phyloP scores from a whole-genome alignment of 1,140 invertebrate species.

The Sitobion miscanthi region DNA sequence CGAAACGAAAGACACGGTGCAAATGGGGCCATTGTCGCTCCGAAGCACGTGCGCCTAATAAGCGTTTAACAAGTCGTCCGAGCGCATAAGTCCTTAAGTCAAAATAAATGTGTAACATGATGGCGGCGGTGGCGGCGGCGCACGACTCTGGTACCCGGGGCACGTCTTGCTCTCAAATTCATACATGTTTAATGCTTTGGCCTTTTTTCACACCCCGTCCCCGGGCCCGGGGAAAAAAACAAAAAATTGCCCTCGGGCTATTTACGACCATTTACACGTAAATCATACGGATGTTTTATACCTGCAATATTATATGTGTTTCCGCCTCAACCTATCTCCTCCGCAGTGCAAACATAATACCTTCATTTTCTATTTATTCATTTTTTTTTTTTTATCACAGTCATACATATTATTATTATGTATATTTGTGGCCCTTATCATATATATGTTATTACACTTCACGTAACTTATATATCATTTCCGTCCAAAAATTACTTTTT shows the following conservation, averaged over 20 bases:
- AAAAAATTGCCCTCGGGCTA: slow-evolving; percentile 29
- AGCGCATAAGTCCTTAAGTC: slow-evolving; percentile 56
- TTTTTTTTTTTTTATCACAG: background rate
- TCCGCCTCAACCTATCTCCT: background rate
- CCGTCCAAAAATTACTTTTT: background rate
- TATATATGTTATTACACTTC: background rate
- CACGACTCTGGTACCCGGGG: slow-evolving; percentile 43
- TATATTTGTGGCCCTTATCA: background rate
- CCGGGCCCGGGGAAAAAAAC: background rate
- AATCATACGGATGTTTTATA: slow-evolving; percentile 25
- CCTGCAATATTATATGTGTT: background rate
- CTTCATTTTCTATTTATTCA: slow-evolving; percentile 6
- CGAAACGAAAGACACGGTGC: background rate
- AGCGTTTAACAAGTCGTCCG: slow-evolving; percentile 57
- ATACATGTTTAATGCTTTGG: slow-evolving; percentile 56
- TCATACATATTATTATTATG: background rate
- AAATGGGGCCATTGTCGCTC: slow-evolving; percentile 53
- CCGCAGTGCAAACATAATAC: background rate
- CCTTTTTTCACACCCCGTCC: slow-evolving; percentile 42
- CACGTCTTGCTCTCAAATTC: slow-evolving; percentile 52
- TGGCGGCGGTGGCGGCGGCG: background rate
- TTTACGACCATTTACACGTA: slow-evolving; percentile 52
- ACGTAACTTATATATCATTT: background rate
- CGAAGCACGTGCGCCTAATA: slow-evolving; percentile 53
- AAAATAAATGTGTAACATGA: slow-evolving; percentile 56